These are phyloP conservation scores for Callopanchax toddi DNA, from an alignment of 2,113 vertebrate species.

Conservation along the genomic window DNA sequence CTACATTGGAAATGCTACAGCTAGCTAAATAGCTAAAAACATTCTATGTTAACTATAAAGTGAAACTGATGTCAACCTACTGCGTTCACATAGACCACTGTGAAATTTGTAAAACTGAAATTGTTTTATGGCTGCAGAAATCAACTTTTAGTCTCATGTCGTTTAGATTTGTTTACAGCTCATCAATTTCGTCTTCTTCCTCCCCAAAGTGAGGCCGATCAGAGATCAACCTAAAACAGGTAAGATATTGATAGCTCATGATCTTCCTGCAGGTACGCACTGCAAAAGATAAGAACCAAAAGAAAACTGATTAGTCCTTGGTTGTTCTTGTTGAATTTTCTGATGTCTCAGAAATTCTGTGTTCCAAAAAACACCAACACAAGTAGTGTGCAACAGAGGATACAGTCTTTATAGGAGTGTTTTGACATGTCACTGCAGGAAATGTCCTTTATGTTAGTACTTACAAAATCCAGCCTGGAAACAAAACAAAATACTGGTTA, in stretches of 20 bases:
- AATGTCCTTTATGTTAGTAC: not conserved
- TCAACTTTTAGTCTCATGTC: not conserved
- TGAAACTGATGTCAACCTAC: no score
- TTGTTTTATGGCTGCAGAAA: not conserved
- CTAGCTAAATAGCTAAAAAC: not conserved
- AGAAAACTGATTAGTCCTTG: no score
- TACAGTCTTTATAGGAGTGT: not conserved
- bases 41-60: no score
- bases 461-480: not conserved
- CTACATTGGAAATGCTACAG: not conserved
- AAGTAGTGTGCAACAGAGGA: no score
- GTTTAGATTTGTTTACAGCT: not conserved
- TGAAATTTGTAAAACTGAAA: not conserved
- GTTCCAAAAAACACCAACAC: no score
- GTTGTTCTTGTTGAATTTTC: no score
- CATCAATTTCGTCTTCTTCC: no score
- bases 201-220: not conserved
- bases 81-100: no score
- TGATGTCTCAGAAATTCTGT: no score
- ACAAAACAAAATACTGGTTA: not conserved
- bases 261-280: no score
- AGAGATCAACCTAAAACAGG: not conserved
- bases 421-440: conserved; percentile 8
- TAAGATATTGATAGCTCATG: no score
- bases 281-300: no score